These are phyloP conservation scores for Orchestia grillus DNA, from an alignment of 1,140 invertebrate genomes.

Conservation along the genomic window DNA sequence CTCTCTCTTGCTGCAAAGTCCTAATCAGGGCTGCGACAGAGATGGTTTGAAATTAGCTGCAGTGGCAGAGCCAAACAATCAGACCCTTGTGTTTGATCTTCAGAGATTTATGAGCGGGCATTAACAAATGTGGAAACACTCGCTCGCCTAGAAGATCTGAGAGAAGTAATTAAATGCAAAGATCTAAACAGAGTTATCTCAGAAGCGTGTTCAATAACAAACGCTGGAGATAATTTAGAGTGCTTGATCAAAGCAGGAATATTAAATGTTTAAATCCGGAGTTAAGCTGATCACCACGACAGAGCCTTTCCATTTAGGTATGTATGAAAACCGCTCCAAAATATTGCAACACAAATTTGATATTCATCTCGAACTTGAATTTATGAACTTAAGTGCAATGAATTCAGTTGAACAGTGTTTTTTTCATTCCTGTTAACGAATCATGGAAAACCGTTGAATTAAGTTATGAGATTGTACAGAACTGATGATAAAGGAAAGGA, in stretches of 20 bases:
- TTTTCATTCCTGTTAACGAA: no score
- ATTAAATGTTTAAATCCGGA: not conserved
- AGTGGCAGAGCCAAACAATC: not conserved
- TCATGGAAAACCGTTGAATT: no score
- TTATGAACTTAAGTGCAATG: no score
- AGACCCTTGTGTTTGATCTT: not conserved
- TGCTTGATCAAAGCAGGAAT: not conserved
- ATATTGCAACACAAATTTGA: not conserved
- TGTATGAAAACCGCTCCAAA: not conserved
- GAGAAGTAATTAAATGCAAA: not conserved
- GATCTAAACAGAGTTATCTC: not conserved
- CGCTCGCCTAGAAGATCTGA: not conserved
- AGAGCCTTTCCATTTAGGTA: not conserved
- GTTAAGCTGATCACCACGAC: not conserved
- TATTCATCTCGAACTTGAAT: no score
- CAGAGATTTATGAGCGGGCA: not conserved
- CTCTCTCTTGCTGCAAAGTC: not conserved
- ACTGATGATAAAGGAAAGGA: no score
- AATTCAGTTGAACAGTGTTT: no score
- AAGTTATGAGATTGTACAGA: no score
- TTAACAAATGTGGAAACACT: constrained; percentile 4
- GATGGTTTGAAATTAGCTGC: not conserved
- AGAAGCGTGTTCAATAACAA: not conserved
- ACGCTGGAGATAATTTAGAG: not conserved
- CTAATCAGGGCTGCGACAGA: not conserved